These are phyloP conservation scores for Ciconia nigra DNA, from an alignment of 2,797 vertebrate species.

Conservation along the genomic window DNA sequence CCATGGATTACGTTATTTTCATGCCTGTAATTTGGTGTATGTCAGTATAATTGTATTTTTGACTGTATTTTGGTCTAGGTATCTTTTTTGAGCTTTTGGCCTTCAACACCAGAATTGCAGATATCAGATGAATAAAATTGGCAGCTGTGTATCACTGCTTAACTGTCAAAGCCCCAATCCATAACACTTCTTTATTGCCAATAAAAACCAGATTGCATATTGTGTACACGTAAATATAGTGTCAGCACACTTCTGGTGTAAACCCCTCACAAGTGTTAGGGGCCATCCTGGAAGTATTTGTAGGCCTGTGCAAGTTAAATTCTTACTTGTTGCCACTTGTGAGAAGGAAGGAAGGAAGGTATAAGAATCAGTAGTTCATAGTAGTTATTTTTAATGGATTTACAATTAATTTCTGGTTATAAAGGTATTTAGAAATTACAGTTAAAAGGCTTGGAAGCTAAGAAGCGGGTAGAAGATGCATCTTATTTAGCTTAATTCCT, in stretches of 20 bases:
- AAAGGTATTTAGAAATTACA: background rate
- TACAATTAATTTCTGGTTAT: background rate
- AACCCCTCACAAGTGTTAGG: background rate
- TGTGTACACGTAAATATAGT: background rate
- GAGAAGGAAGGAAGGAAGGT: background rate
- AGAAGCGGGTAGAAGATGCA: background rate
- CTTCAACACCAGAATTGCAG: background rate
- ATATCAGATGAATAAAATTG: background rate
- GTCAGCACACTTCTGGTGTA: background rate
- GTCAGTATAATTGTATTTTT: background rate
- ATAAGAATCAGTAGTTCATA: background rate
- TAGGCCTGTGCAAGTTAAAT: background rate
- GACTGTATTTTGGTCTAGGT: background rate
- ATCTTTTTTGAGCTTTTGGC: background rate
- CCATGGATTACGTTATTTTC: background rate
- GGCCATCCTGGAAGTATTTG: background rate
- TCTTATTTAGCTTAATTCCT: background rate
- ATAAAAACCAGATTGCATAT: conserved; percentile 24
- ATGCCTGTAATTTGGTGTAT: background rate
- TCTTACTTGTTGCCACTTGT: background rate
- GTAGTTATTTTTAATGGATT: background rate
- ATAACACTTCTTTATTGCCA: conserved; percentile 5
- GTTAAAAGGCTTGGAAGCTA: background rate
- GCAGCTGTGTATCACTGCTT: background rate
- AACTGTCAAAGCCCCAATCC: background rate